Evolutionary conservation across 92 coral and sea anemone genomes (phyloP).

Genomic region (Diadumene lineata): DNA sequence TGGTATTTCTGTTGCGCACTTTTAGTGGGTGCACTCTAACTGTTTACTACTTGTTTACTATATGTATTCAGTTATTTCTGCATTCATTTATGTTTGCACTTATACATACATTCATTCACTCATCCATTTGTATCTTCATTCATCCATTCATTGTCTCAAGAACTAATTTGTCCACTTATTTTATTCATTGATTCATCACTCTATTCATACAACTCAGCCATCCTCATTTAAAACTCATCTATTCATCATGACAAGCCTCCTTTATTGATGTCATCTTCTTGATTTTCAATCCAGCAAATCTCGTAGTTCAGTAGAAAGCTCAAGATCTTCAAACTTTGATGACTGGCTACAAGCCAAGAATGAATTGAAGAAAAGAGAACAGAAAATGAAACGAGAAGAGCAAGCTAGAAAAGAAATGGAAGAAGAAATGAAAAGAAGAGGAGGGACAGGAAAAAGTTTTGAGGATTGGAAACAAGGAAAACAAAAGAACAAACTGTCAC

Average conservation of each 20-base stretch:
- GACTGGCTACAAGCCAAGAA: constrained; percentile 89
- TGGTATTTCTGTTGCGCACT: too few species aligned
- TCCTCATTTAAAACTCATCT: too few species aligned
- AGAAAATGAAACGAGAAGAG: constrained; percentile 54
- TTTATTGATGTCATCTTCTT: not conserved
- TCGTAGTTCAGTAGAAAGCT: constrained; percentile 56
- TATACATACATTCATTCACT: not conserved
- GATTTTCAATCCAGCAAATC: constrained; percentile 51
- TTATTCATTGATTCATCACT: too few species aligned
- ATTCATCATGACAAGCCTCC: too few species aligned
- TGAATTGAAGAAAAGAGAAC: constrained; percentile 48
- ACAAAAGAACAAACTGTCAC: constrained; percentile 48
- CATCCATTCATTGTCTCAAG: too few species aligned
- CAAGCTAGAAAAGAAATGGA: constrained; percentile 46
- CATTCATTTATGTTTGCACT: too few species aligned
- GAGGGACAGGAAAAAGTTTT: constrained; percentile 55
- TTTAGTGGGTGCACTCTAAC: too few species aligned
- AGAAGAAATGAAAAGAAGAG: constrained; percentile 39
- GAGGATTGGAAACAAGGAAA: constrained; percentile 74
- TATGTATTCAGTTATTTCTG: too few species aligned
- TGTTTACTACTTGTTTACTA: too few species aligned
- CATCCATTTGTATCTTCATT: too few species aligned
- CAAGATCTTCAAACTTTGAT: constrained; percentile 83
- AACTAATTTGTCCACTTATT: too few species aligned
- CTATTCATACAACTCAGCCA: too few species aligned